These are phyloP conservation scores for Parochlus steinenii DNA, from an alignment of 2,888 invertebrate genomes.

Conservation along the genomic window DNA sequence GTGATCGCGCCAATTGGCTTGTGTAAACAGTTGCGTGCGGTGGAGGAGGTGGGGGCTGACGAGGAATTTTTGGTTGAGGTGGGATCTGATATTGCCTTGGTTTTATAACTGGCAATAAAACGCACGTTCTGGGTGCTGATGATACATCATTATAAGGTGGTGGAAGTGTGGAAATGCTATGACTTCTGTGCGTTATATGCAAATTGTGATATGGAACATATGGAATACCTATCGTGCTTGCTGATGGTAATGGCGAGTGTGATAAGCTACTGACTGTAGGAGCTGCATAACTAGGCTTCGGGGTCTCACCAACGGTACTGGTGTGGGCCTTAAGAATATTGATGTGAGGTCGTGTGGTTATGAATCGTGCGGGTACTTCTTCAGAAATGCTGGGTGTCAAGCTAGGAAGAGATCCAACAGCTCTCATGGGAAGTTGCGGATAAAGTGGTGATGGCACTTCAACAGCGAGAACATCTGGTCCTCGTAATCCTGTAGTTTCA, in stretches of 20 bases:
- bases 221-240: conserved; percentile 27
- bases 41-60: conserved; percentile 45
- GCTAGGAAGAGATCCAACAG: conserved; percentile 24
- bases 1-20: conserved; percentile 51
- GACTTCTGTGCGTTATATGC: conserved; percentile 44
- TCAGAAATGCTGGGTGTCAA: conserved; percentile 34
- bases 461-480: conserved; percentile 21
- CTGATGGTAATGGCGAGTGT: conserved; percentile 9
- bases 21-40: conserved; percentile 56
- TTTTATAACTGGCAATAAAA: conserved; percentile 44
- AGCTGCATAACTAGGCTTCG: conserved; percentile 40
- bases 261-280: conserved; percentile 23
- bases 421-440: conserved; percentile 26
- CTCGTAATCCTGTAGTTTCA: conserved; percentile 35
- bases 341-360: conserved; percentile 59
- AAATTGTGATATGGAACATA: conserved; percentile 34
- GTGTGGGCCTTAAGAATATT: conserved; percentile 62
- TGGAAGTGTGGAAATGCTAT: conserved; percentile 32
- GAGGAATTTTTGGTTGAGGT: conserved; percentile 27
- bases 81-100: conserved; percentile 44
- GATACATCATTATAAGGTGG: conserved; percentile 33
- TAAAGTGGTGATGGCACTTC: conserved; percentile 40
- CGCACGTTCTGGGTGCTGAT: conserved; percentile 34
- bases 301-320: conserved; percentile 44
- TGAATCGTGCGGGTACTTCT: conserved; percentile 59